These are phyloP conservation scores for Cydia splendana DNA, from an alignment of 1,140 invertebrate species.

Conservation along the genomic window DNA sequence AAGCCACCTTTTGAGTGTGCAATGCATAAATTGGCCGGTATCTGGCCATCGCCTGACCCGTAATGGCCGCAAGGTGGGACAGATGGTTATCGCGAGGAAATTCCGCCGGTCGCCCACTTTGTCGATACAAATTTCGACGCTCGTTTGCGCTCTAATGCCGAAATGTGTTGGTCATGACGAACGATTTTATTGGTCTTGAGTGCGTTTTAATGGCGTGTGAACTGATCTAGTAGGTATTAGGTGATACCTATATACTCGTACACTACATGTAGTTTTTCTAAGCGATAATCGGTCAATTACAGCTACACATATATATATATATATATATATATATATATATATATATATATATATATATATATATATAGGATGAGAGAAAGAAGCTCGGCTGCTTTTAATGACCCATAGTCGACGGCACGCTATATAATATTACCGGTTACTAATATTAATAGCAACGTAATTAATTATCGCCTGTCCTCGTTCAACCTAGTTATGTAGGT, in stretches of 20 bases:
- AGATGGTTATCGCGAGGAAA: slow-evolving; percentile 66
- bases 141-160: slow-evolving; percentile 50
- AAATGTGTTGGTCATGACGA: slow-evolving; percentile 18
- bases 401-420: too few relatives aligned
- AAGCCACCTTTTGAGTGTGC: slow-evolving; percentile 56
- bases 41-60: slow-evolving; percentile 68
- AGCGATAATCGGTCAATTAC: too few relatives aligned
- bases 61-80: slow-evolving; percentile 71
- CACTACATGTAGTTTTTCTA: too few relatives aligned
- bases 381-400: too few relatives aligned
- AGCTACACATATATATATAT: too few relatives aligned
- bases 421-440: background rate
- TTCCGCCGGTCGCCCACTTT: slow-evolving; percentile 59
- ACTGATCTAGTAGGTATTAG: background rate
- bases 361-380: too few relatives aligned
- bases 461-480: slow-evolving; percentile 18
- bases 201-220: background rate
- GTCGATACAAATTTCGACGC: slow-evolving; percentile 63
- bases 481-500: background rate
- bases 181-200: slow-evolving; percentile 23
- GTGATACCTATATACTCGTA: too few relatives aligned
- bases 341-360: too few relatives aligned
- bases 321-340: too few relatives aligned
- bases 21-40: slow-evolving; percentile 69
- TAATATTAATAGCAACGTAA: slow-evolving; percentile 5